Percentiles rank a stretch among this genome's conserved stretches.
Evolutionary conservation across 2,113 vertebrate species (phyloP).

Genomic region (Nansenia antarctica): DNA sequence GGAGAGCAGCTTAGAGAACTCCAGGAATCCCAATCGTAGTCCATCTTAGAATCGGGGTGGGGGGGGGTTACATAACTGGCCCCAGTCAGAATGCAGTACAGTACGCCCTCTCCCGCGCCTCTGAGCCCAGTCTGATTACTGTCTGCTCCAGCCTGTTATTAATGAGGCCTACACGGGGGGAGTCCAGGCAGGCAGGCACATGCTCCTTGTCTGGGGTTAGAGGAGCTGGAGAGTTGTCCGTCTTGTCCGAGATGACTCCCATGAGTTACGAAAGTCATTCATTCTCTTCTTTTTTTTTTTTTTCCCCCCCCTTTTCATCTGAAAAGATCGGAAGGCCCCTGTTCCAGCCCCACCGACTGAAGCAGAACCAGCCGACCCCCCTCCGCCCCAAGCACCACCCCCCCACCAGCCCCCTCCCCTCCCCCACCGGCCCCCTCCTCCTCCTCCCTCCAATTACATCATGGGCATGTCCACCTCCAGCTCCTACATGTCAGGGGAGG

Average conservation of each 20-base stretch:
- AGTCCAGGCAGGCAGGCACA: too few relatives aligned
- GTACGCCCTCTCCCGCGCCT: not conserved
- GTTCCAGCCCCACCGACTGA: conserved; percentile 70
- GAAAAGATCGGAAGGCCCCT: conserved; percentile 85
- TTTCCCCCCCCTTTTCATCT: not conserved
- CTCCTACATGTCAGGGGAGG: conserved; percentile 97
- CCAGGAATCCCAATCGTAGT: not conserved
- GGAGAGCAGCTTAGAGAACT: not conserved
- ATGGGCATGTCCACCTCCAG: conserved; percentile 93
- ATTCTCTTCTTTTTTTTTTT: not conserved
- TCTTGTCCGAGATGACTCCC: not conserved
- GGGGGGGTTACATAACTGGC: not conserved
- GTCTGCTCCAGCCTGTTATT: conserved; percentile 41
- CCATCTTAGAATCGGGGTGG: not conserved
- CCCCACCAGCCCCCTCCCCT: conserved; percentile 90
- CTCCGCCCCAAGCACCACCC: conserved; percentile 85
- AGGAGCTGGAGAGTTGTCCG: conserved; percentile 3
- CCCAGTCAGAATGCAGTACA: not conserved
- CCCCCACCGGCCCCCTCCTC: conserved; percentile 88
- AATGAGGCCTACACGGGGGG: conserved; percentile 44
- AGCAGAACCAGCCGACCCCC: conserved; percentile 80
- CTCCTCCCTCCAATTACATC: conserved; percentile 88
- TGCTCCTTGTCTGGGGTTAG: conserved; percentile 26
- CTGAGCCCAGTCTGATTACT: conserved; percentile 58
- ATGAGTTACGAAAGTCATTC: not conserved